Conservation (phyloP, 1,140 invertebrate species). For the Glossosoma conforme region DNA sequence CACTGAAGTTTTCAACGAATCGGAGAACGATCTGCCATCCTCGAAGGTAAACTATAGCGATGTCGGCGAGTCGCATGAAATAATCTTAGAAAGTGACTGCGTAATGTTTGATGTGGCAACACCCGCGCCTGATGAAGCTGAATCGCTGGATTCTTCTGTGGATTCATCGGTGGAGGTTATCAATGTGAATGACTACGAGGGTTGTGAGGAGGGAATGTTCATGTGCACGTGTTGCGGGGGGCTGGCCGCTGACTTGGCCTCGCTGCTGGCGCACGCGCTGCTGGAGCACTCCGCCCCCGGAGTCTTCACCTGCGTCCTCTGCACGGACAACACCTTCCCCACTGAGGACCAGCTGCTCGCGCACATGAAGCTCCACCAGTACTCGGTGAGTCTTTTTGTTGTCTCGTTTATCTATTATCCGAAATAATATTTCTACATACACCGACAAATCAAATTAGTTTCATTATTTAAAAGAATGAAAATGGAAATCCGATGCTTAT, state of each 20-base stretch:
- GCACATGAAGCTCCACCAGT: slow-evolving; percentile 17
- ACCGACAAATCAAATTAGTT: neutral
- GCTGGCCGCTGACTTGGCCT: slow-evolving; percentile 10
- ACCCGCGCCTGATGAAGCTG: neutral
- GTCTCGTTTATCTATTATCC: neutral
- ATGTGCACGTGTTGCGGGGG: slow-evolving; percentile 15
- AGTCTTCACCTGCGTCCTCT: slow-evolving; percentile 11
- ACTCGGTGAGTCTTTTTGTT: slow-evolving; percentile 5
- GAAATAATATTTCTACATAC: neutral
- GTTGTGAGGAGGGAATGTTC: slow-evolving; percentile 4
- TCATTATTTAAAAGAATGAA: neutral
- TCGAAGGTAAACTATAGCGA: slow-evolving; percentile 1
- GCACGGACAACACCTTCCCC: slow-evolving; percentile 2
- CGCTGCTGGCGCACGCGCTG: slow-evolving; percentile 8
- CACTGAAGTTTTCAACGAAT: slow-evolving; percentile 3
- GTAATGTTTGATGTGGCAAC: slow-evolving; percentile 3
- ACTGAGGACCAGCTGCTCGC: slow-evolving; percentile 7
- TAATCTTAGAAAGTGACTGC: neutral
- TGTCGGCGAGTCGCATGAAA: neutral
- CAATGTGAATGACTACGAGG: slow-evolving; percentile 4
- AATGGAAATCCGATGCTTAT: neutral
- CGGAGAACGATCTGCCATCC: too few species aligned
- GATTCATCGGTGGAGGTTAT: slow-evolving; percentile 9
- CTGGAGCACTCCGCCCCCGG: slow-evolving; percentile 4
- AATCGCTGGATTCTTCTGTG: slow-evolving; percentile 1